These are phyloP conservation scores for Asteroscopus sphinx DNA, from an alignment of 2,888 invertebrate genomes.

Conservation along the genomic window DNA sequence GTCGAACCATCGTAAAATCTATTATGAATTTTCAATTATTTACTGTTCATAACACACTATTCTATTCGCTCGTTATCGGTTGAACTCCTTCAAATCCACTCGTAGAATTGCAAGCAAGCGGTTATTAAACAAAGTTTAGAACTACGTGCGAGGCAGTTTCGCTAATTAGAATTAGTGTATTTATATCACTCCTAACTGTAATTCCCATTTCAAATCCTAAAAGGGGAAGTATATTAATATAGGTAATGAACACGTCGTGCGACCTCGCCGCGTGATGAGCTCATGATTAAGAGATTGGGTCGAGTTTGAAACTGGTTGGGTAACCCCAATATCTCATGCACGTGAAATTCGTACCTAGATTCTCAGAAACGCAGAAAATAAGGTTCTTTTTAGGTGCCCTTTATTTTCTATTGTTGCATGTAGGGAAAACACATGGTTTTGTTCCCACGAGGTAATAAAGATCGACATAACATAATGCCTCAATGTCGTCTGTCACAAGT, in stretches of 20 bases:
- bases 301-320: not conserved
- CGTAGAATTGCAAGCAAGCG: not conserved
- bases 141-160: slow-evolving; percentile 5
- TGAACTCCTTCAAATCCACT: slow-evolving; percentile 9
- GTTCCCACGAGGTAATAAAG: slow-evolving; percentile 21
- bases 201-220: not conserved
- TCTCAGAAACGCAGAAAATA: not conserved
- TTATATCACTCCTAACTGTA: not conserved
- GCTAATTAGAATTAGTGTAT: slow-evolving; percentile 5
- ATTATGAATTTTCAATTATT: not conserved
- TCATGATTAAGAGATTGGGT: not conserved
- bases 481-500: slow-evolving; percentile 28
- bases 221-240: too few species aligned
- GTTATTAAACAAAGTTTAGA: not conserved
- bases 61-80: not conserved
- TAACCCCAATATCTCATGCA: too few species aligned
- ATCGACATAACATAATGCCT: slow-evolving; percentile 14
- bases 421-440: slow-evolving; percentile 10
- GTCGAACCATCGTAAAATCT: not conserved
- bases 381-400: not conserved
- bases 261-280: not conserved
- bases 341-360: not conserved
- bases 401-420: not conserved
- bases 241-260: not conserved
- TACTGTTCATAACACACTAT: not conserved